Conservation (phyloP, 37 sponge, comb jelly and placozoan genomes). For the Aplysina aerophoba region DNA sequence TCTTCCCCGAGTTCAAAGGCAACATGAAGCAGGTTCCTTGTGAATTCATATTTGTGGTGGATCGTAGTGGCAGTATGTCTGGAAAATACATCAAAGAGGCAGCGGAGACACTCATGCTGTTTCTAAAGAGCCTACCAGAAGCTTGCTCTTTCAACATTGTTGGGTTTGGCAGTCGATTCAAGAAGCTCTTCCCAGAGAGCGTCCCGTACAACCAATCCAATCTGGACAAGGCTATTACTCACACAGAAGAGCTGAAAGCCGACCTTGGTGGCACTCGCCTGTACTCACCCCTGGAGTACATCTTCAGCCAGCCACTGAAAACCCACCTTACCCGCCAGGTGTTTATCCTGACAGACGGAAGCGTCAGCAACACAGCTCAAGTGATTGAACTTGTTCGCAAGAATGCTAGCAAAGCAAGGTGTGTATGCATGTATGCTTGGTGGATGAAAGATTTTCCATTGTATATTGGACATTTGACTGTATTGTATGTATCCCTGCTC, state of each 20-base stretch:
- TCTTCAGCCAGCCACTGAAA: slow-evolving; percentile 43
- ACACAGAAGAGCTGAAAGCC: slow-evolving; percentile 53
- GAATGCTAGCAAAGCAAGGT: slow-evolving; percentile 53
- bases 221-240: slow-evolving; percentile 54
- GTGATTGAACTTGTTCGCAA: slow-evolving; percentile 54
- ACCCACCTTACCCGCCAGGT: slow-evolving; percentile 52
- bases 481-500: no score
- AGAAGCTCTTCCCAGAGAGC: slow-evolving; percentile 61
- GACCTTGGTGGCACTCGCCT: slow-evolving; percentile 76
- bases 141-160: slow-evolving; percentile 79
- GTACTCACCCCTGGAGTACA: slow-evolving; percentile 58
- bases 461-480: no score
- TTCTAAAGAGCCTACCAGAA: slow-evolving; percentile 75
- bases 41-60: slow-evolving; percentile 76
- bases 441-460: no score
- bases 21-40: slow-evolving; percentile 38
- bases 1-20: slow-evolving; percentile 43
- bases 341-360: slow-evolving; percentile 75
- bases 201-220: slow-evolving; percentile 57
- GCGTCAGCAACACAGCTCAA: slow-evolving; percentile 63
- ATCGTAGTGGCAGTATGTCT: slow-evolving; percentile 83
- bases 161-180: slow-evolving; percentile 64
- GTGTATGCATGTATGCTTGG: neutral
- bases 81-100: slow-evolving; percentile 61
- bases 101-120: slow-evolving; percentile 70